Percentiles rank a stretch among this genome's conserved stretches.
These are phyloP conservation scores for Nesometra sesokonis DNA, from an alignment of 35 echinoderm and acorn worm species.

Conservation along the genomic window DNA sequence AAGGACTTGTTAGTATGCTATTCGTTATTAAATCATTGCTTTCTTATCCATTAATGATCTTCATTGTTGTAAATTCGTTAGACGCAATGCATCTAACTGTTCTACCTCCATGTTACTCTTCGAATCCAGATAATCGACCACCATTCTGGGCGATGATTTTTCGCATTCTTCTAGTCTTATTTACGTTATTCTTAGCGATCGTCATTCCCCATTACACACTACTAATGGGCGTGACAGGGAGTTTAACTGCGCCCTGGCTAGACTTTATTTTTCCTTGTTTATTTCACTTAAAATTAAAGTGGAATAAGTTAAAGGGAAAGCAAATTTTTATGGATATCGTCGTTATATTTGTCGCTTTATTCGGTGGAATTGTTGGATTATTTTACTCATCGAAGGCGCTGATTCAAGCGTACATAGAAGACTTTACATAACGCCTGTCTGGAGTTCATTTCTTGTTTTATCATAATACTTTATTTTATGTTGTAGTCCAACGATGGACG, in stretches of 20 bases:
- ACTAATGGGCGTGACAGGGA: constrained; percentile 87
- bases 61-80: constrained; percentile 70
- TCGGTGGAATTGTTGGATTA: constrained; percentile 59
- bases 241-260: constrained; percentile 84
- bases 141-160: constrained; percentile 79
- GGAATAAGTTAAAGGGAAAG: constrained; percentile 18
- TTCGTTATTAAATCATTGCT: constrained; percentile 93
- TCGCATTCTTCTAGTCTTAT: constrained; percentile 47
- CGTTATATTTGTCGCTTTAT: constrained; percentile 39
- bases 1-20: constrained; percentile 64
- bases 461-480: too few relatives aligned
- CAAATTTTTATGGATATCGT: constrained; percentile 36
- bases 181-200: constrained; percentile 70
- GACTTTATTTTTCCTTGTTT: constrained; percentile 97
- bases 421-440: constrained; percentile 12
- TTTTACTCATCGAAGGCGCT: constrained; percentile 61
- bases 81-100: constrained; percentile 60
- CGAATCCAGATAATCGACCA: constrained; percentile 8
- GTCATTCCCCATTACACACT: constrained; percentile 79
- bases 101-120: constrained; percentile 57
- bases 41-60: constrained; percentile 90
- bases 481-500: too few relatives aligned
- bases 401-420: constrained; percentile 34
- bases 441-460: too few relatives aligned
- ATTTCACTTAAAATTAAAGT: constrained; percentile 72